Conservation (phyloP, 1,140 invertebrate species). For the Heliothis virescens region DNA sequence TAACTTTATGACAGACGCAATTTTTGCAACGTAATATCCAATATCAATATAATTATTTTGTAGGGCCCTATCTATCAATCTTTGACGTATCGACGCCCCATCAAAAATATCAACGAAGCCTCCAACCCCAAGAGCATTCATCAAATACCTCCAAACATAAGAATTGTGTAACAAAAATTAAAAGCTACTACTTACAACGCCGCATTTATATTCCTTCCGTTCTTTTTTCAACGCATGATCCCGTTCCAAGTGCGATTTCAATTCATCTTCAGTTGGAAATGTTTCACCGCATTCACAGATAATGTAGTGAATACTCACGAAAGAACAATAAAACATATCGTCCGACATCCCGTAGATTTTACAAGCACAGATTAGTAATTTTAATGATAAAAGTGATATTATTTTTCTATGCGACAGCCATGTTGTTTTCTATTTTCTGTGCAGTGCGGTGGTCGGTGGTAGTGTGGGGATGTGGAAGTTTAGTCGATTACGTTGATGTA, state of each 20-base stretch:
- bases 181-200: slow-evolving; percentile 58
- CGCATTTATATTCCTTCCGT: slow-evolving; percentile 65
- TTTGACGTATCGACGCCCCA: background rate
- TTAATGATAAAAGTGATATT: slow-evolving; percentile 53
- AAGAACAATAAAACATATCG: slow-evolving; percentile 79
- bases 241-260: slow-evolving; percentile 70
- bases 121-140: background rate
- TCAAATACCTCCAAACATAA: background rate
- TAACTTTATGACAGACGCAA: too few relatives aligned
- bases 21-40: too few relatives aligned
- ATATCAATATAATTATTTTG: too few relatives aligned
- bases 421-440: slow-evolving; percentile 52
- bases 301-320: slow-evolving; percentile 79
- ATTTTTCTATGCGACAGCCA: slow-evolving; percentile 58
- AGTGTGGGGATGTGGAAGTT: background rate
- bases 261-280: slow-evolving; percentile 72
- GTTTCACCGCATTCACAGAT: slow-evolving; percentile 81
- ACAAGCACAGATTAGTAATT: slow-evolving; percentile 53
- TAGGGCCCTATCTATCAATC: background rate
- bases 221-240: slow-evolving; percentile 64
- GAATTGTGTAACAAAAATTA: background rate
- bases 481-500: background rate
- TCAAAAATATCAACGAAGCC: background rate
- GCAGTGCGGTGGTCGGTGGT: background rate
- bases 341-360: slow-evolving; percentile 53